A percentile compares a stretch with the other conserved stretches of the same genome.
These are phyloP conservation scores for Cinclus mexicanus DNA, from an alignment of 2,113 vertebrate species.

Conservation along the genomic window DNA sequence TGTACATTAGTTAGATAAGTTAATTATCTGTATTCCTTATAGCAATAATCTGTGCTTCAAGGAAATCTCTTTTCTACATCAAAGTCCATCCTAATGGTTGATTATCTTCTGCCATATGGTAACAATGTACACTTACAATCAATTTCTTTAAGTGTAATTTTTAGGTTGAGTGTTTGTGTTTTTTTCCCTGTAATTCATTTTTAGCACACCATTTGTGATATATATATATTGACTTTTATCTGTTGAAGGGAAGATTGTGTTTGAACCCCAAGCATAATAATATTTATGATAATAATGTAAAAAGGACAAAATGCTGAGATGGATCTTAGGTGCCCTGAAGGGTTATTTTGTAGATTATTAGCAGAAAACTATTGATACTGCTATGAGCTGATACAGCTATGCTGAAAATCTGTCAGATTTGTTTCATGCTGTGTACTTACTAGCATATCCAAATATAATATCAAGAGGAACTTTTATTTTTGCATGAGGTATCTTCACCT, in stretches of 20 bases:
- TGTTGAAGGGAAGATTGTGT: neutral
- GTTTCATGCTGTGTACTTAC: neutral
- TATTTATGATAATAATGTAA: conserved; percentile 6
- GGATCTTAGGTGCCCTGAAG: neutral
- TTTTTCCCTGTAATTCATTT: neutral
- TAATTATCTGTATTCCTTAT: neutral
- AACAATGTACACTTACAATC: neutral
- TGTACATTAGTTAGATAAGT: neutral
- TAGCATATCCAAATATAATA: neutral
- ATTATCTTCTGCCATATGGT: neutral
- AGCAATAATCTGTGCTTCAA: neutral
- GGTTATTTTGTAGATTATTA: neutral
- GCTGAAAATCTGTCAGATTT: neutral
- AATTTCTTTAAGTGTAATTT: neutral
- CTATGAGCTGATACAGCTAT: neutral
- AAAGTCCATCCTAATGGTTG: neutral
- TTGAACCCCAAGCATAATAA: neutral
- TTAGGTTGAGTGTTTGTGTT: neutral
- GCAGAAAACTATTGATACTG: neutral
- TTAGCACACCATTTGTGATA: neutral
- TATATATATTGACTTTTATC: neutral
- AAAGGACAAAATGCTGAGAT: neutral
- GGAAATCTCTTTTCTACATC: neutral
- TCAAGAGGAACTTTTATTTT: neutral
- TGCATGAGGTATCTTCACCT: neutral